These are phyloP conservation scores for Ctenoplectra terminalis DNA, from an alignment of 1,140 invertebrate species.

Conservation along the genomic window DNA sequence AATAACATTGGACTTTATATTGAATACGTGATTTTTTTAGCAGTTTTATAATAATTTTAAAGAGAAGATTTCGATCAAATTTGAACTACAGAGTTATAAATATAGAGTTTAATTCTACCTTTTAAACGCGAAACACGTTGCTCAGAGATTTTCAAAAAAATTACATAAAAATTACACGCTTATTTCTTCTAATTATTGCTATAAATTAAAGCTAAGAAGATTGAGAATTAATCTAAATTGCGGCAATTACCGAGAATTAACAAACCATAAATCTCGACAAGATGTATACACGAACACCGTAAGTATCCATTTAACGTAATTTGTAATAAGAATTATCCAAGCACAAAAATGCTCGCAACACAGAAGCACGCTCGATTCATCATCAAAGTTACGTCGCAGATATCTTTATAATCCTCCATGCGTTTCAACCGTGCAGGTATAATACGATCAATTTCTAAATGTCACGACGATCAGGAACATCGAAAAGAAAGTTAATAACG, in stretches of 20 bases:
- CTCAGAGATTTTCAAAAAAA: too few species aligned
- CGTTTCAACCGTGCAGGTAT: background rate
- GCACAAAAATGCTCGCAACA: background rate
- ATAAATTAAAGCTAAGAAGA: too few species aligned
- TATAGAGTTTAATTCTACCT: too few species aligned
- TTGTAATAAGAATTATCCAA: background rate
- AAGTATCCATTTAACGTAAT: background rate
- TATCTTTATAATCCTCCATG: background rate
- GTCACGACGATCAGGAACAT: background rate
- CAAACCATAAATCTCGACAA: background rate
- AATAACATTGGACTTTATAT: too few species aligned
- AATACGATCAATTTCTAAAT: conserved; percentile 16
- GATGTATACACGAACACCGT: background rate
- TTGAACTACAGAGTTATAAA: too few species aligned
- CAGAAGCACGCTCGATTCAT: too few species aligned
- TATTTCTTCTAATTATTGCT: too few species aligned
- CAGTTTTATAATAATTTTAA: too few species aligned
- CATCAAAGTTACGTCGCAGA: background rate
- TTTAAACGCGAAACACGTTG: too few species aligned
- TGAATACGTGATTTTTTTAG: too few species aligned
- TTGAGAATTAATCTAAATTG: background rate
- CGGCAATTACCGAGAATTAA: background rate
- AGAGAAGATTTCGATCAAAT: too few species aligned
- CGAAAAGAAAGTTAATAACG: conserved; percentile 21
- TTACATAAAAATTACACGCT: too few species aligned